These are phyloP conservation scores for Oryzias sinensis DNA, from an alignment of 2,797 vertebrate genomes.

Conservation along the genomic window DNA sequence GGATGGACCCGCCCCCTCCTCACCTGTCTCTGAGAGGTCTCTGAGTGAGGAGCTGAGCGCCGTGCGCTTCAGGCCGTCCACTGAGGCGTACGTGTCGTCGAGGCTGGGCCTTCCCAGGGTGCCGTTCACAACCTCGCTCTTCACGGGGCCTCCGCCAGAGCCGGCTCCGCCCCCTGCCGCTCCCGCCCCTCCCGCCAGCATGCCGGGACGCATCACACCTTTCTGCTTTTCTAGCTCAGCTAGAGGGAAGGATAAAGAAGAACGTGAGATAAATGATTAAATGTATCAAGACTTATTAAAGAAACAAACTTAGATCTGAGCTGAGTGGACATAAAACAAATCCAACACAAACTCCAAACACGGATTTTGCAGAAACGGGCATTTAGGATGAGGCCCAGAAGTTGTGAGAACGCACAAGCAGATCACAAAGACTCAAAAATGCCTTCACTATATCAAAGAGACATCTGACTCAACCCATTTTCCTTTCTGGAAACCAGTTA, in stretches of 20 bases:
- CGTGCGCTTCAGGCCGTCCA: conserved; percentile 89
- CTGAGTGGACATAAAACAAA: no score
- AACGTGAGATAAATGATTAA: not conserved
- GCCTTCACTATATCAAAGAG: no score
- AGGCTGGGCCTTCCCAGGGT: conserved; percentile 85
- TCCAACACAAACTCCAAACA: no score
- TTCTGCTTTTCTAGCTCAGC: conserved; percentile 95
- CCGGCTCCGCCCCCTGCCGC: conserved; percentile 25
- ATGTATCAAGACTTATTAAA: not conserved
- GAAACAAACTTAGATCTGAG: not conserved
- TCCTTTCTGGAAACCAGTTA: not conserved
- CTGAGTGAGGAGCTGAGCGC: conserved; percentile 91
- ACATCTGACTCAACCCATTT: no score
- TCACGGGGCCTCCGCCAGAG: conserved; percentile 36
- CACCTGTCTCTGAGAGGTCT: conserved; percentile 91
- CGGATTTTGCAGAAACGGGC: no score
- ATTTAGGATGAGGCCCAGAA: no score
- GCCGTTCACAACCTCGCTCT: conserved; percentile 86
- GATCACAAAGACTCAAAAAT: no score
- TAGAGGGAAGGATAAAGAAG: conserved; percentile 30
- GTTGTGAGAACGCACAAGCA: no score
- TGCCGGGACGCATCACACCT: conserved; percentile 85
- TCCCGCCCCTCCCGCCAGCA: conserved; percentile 46
- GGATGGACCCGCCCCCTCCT: not conserved
- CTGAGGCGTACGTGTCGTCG: conserved; percentile 87